Conservation (phyloP, 2,113 vertebrate genomes). For the Mesitornis unicolor region DNA sequence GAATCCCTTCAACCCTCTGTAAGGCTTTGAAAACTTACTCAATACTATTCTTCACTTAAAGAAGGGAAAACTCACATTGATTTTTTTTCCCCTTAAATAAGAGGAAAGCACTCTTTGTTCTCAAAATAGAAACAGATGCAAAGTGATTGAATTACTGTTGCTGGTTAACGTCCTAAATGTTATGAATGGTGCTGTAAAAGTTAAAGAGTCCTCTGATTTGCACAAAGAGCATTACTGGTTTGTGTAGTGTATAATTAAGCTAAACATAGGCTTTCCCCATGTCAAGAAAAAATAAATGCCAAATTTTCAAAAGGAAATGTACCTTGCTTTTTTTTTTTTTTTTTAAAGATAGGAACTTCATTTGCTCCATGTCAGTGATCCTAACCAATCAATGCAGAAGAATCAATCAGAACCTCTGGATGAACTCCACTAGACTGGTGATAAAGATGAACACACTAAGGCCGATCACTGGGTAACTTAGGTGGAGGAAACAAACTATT, state of each 20-base stretch:
- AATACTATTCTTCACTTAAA: background rate
- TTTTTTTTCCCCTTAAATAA: background rate
- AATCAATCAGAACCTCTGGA: background rate
- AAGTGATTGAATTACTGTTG: background rate
- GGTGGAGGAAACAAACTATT: background rate
- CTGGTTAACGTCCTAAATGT: background rate
- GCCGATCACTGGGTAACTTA: background rate
- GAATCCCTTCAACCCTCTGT: accelerated
- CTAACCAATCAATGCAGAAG: background rate
- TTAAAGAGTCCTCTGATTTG: background rate
- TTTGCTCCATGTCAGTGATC: background rate
- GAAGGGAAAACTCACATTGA: background rate
- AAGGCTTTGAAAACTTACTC: background rate
- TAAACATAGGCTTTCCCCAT: background rate
- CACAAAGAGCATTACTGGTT: background rate
- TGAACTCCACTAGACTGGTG: background rate
- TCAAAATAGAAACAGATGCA: background rate
- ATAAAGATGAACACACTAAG: background rate
- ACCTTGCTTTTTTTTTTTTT: background rate
- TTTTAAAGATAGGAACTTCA: background rate
- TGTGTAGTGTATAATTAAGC: background rate
- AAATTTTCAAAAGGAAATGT: background rate
- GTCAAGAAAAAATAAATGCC: background rate
- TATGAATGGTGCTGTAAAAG: background rate
- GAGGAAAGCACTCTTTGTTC: background rate